A percentile compares a stretch with the other conserved stretches of the same genome.
phyloP scores from a whole-genome alignment of 2,888 invertebrate species.

The Sepioteuthis lessoniana region DNA sequence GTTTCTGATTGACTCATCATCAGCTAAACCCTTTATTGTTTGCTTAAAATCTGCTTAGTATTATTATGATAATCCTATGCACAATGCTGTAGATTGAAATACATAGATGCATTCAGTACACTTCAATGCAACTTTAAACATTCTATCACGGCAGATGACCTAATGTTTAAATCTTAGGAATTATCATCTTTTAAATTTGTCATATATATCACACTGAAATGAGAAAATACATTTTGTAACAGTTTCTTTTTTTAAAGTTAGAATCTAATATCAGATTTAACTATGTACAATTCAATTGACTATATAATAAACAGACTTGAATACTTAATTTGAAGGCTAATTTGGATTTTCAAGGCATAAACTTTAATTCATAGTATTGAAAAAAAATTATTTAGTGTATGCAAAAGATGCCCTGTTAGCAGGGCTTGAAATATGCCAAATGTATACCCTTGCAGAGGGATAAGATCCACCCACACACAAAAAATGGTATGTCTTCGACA shows the following conservation, averaged over 20 bases:
- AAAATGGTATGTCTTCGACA: too few species aligned
- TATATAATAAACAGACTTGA: neutral
- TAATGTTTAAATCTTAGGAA: neutral
- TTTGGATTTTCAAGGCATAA: neutral
- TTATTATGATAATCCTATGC: neutral
- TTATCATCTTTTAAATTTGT: neutral
- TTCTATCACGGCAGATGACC: neutral
- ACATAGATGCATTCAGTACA: neutral
- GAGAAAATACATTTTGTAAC: neutral
- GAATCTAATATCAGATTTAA: neutral
- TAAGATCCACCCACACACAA: too few species aligned
- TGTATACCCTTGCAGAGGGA: too few species aligned
- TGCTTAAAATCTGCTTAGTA: neutral
- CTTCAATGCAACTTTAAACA: neutral
- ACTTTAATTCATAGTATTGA: too few species aligned
- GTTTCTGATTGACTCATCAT: conserved; percentile 33
- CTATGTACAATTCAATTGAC: neutral
- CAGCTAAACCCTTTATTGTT: neutral
- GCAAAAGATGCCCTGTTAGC: too few species aligned
- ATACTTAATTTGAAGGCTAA: neutral
- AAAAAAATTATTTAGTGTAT: too few species aligned
- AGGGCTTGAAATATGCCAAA: too few species aligned
- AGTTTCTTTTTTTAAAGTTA: neutral
- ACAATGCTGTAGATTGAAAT: neutral
- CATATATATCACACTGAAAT: neutral